These are phyloP conservation scores for Melanotaenia maccullochi DNA, from an alignment of 2,797 vertebrate species.

Conservation along the genomic window DNA sequence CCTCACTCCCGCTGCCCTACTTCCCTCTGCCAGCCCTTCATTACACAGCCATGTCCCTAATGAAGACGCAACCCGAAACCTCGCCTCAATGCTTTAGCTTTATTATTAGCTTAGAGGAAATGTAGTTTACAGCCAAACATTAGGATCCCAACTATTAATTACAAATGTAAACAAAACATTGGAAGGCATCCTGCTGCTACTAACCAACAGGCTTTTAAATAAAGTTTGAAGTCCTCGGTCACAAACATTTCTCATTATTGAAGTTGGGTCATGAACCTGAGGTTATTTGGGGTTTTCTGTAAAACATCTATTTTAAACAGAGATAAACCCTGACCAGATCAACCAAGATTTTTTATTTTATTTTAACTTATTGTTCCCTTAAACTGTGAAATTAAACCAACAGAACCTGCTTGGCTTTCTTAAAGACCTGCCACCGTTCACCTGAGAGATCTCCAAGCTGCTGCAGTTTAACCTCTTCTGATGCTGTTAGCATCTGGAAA, in stretches of 20 bases:
- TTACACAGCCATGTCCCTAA: constrained; percentile 19
- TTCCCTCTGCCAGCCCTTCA: background rate
- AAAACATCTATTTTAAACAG: background rate
- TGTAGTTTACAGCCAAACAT: constrained; percentile 22
- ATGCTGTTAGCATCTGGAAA: background rate
- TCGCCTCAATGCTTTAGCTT: constrained; percentile 10
- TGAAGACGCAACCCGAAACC: constrained; percentile 48
- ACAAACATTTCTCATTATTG: background rate
- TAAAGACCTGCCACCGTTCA: background rate
- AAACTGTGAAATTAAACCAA: background rate
- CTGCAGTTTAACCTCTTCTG: background rate
- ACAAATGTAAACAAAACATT: constrained; percentile 13
- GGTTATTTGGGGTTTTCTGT: background rate
- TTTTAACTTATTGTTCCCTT: background rate
- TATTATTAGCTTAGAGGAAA: constrained; percentile 36
- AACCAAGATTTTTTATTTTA: background rate
- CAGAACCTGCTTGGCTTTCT: background rate
- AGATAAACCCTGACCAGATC: background rate
- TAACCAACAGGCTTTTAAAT: background rate
- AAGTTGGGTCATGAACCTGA: background rate
- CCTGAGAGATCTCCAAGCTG: background rate
- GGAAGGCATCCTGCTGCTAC: background rate
- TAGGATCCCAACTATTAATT: constrained; percentile 11
- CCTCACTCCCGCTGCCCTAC: background rate
- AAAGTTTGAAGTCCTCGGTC: background rate